Evolutionary conservation across 2,888 invertebrate species (phyloP), one percentile per base, ranked within the genome.

Genomic region (Nomada ruficornis): DNA sequence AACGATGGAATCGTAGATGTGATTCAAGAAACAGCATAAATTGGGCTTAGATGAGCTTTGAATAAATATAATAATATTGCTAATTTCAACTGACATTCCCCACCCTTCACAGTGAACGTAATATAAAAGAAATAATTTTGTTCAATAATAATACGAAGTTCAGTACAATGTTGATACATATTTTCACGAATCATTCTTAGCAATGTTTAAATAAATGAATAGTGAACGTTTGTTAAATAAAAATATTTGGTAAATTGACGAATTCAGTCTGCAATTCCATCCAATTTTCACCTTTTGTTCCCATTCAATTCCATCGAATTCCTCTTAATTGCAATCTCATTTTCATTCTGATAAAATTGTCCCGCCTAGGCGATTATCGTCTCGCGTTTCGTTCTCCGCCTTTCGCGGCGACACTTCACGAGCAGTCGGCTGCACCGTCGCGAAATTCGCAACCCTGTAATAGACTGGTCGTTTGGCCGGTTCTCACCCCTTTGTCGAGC

Each of bases 251-350:
- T 36, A 5, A 36, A 36, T 36, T 36, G 36, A 11, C 10, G 59
- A 55, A 70, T 60, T 60, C 50, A 60, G 15, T 60, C 29, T 20
- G 13, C 47, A 13, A 13, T 2, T 18, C 13, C 26, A 20, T 47
- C 11, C 23, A 64, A 80, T 65, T 54, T 36, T 29, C 11, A 29
- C 64, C 47, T 4, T 42, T 50, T 42, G 18, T 71, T 55, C 13
- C 36, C 57, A 52, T 63, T 62, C 70, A 71, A 52, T 80, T 79
- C 64, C 57, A 59, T 2, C 18, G 50, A 57, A 63, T 13, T 50
- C 68, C 13, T 13, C n/a, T 11, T 79, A 70, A 79, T 79, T 47
- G 64, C 57, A n/a, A 54, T 62, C 67, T 47, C 65, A 60, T 62
- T 71, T 71, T 71, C 65, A 80, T 71, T 55, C 42, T 54, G 50